Base-by-base conservation (phyloP, 2,797 vertebrate species). In the Anableps anableps region DNA sequence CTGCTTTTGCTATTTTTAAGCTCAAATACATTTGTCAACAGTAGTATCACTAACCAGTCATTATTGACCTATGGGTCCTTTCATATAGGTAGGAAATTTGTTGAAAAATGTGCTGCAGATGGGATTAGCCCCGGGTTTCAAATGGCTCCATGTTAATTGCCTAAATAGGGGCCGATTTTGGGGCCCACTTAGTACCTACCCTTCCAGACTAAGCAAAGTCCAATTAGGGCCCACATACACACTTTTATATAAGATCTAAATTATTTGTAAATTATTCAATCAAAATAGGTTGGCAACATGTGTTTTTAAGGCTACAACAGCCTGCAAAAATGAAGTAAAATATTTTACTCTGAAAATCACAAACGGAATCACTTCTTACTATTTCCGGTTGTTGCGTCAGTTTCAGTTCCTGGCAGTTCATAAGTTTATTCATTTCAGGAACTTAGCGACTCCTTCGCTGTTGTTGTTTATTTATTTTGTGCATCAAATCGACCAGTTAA, bases 301-400 rank as follows among this genome's bases (percentile, higher is more conserved):
- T 41, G 8, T 66, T 41, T 68, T 60, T 0, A 60, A 60, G 5
- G 11, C 5, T 13, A 55, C n/a, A n/a, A n/a, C n/a, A n/a, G n/a
- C n/a, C n/a, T n/a, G n/a, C n/a, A 38, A 31, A 31, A n/a, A 21
- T 1, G 5, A 48, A 36, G 6, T 43, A 2, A 21, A 21, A 7
- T 14, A 8, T 73, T 89, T 89, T 88, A 90, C 19, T 84, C 83
- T 92, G 84, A 89, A 91, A 85, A 11, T 0, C 34, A 8, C 1
- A 16, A 82, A 6, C 84, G 88, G 89, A 92, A 83, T 21, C 45
- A 16, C 4, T n/a, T 21, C 1, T 6, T 0, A 7, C 0, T 76
- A 0, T 0, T 86, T 90, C 88, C 89, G 26, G 72, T 17, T 41
- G 64, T 38, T 34, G 8, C 1, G 60, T 72, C 16, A 45, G 3